These are phyloP conservation scores for Notolabrus celidotus DNA, from an alignment of 2,797 vertebrate genomes.

Conservation along the genomic window DNA sequence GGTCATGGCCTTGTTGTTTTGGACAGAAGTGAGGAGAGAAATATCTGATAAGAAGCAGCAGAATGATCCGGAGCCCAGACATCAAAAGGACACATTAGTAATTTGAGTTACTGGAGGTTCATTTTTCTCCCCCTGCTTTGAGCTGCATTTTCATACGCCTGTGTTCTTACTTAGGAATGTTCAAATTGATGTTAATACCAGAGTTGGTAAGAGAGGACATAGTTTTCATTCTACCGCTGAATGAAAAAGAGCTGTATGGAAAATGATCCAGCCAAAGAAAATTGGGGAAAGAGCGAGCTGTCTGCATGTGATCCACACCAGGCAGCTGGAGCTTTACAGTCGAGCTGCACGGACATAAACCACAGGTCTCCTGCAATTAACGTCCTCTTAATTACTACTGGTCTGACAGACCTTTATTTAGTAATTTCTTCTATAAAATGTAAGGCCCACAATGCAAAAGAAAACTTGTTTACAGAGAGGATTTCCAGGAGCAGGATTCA, in stretches of 20 bases:
- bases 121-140: constrained; percentile 69
- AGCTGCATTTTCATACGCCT: constrained; percentile 51
- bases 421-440: constrained; percentile 48
- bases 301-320: constrained; percentile 57
- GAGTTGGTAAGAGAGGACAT: constrained; percentile 77
- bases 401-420: constrained; percentile 58
- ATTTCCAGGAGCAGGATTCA: constrained; percentile 19
- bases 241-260: constrained; percentile 72
- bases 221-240: constrained; percentile 71
- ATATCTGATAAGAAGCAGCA: constrained; percentile 56
- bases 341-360: constrained; percentile 60
- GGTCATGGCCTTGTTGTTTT: constrained; percentile 69
- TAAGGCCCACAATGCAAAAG: constrained; percentile 23
- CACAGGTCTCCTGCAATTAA: constrained; percentile 63
- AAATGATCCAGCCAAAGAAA: constrained; percentile 78
- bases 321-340: constrained; percentile 44
- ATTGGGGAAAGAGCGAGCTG: constrained; percentile 53
- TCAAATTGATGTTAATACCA: constrained; percentile 81
- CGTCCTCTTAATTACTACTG: constrained; percentile 63
- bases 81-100: constrained; percentile 53
- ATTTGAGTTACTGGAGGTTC: constrained; percentile 29
- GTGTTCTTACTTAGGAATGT: constrained; percentile 74
- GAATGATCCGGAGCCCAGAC: constrained; percentile 38
- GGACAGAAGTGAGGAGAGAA: constrained; percentile 56
- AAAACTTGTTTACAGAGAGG: not conserved